A percentile compares a stretch with the other conserved stretches of the same genome.
phyloP scores from a whole-genome alignment of 2,888 invertebrate genomes.

The Proisotoma minuta region DNA sequence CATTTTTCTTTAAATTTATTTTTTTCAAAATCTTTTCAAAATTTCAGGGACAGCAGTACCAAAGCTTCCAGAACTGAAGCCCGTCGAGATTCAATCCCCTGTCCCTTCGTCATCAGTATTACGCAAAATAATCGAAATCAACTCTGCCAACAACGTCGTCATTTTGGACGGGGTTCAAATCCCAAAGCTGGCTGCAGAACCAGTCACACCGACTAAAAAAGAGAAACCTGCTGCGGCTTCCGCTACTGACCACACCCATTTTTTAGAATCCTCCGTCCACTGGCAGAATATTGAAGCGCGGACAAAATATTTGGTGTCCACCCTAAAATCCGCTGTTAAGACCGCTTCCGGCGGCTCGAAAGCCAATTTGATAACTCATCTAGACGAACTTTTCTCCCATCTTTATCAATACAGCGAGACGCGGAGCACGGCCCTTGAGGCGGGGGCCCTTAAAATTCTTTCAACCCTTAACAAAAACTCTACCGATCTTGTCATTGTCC shows the following conservation, averaged over 20 bases:
- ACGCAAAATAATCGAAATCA: slow-evolving; percentile 26
- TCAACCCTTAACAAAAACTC: slow-evolving; percentile 32
- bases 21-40: too few relatives aligned
- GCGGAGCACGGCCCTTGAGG: slow-evolving; percentile 67
- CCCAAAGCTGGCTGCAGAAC: too few relatives aligned
- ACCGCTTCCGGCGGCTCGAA: slow-evolving; percentile 53
- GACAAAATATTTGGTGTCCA: slow-evolving; percentile 63
- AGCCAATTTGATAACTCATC: slow-evolving; percentile 53
- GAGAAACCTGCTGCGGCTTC: background rate
- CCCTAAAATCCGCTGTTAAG: slow-evolving; percentile 59
- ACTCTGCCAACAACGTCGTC: slow-evolving; percentile 24
- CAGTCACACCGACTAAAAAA: too few relatives aligned
- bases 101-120: slow-evolving; percentile 16
- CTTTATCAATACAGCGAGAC: slow-evolving; percentile 70
- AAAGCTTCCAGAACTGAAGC: background rate
- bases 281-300: slow-evolving; percentile 57
- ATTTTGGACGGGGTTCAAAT: too few relatives aligned
- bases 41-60: background rate
- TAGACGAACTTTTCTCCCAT: slow-evolving; percentile 68
- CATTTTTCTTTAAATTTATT: too few relatives aligned
- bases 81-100: too few relatives aligned
- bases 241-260: background rate
- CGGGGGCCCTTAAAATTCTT: slow-evolving; percentile 32
- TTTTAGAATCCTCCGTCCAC: slow-evolving; percentile 25
- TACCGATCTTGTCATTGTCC: slow-evolving; percentile 26